Base-by-base conservation (phyloP, 2,888 invertebrate genomes). In the Tortricodes alternella region DNA sequence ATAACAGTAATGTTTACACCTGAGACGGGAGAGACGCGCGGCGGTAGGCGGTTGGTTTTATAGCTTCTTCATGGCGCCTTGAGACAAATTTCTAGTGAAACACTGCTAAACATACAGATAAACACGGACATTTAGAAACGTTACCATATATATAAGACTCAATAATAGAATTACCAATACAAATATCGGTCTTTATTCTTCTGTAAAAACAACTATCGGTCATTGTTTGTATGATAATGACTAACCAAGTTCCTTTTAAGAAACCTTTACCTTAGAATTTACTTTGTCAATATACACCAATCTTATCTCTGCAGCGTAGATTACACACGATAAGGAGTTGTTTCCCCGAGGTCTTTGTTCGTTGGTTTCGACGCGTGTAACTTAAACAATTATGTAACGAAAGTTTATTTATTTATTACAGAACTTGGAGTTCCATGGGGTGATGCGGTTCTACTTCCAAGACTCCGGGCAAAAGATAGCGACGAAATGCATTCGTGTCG, bases 371-470 rank as follows among this genome's bases (percentile, higher is more conserved):
- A n/a, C 15, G 13, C 6, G 23, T 27, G 9, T 32, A 21, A 21
- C 4, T 23, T 16, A n/a, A 13, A 21, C 21, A 27, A 18, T 46
- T 16, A 9, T 37, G 15, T 11, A 27, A 21, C 11, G 1, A 34
- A 24, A 23, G 2, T n/a, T 35, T 3, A n/a, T n/a, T 21, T 15
- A 3, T 55, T 56, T 60, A 72, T 92, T 93, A 27, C 92, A 99
- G 98, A 96, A 98, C 75, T 92, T 98, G 88, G 98, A 99, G 86
- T 99, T 99, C 89, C 98, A 99, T 89, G 99, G 99, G 43, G 99
- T 99, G 59, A 99, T 99, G 98, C 94, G 99, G 71, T 99, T 99
- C 91, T 99, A 99, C 91, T 99, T 98, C 86, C 99, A 99, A 96
- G 99, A 99, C 88, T 96, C 97, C 51, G 98, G 98, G 46, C 98